Conservation (phyloP, 1,140 invertebrate genomes). For the Lanistes nyassanus region DNA sequence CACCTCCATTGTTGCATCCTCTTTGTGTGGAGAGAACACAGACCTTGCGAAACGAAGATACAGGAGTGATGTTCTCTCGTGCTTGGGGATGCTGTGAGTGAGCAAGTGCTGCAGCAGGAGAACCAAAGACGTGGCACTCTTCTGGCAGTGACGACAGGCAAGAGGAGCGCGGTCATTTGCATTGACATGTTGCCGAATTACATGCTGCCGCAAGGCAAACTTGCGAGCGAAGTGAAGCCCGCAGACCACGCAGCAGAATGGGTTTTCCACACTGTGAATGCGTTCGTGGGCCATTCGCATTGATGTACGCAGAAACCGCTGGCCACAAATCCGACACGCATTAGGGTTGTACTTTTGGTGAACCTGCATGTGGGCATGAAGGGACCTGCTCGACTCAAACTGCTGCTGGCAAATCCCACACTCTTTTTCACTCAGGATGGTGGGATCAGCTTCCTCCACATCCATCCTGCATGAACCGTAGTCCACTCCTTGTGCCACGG, state of each 20-base stretch:
- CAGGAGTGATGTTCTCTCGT: constrained; percentile 47
- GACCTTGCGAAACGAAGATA: constrained; percentile 33
- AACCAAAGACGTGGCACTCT: constrained; percentile 39
- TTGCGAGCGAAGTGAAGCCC: constrained; percentile 71
- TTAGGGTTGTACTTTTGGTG: constrained; percentile 56
- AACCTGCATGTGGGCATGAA: constrained; percentile 49
- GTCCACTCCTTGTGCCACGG: background rate
- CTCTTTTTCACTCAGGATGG: constrained; percentile 32
- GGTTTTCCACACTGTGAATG: constrained; percentile 63
- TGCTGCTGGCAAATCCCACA: constrained; percentile 53
- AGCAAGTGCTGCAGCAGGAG: constrained; percentile 52
- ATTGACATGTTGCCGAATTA: constrained; percentile 67
- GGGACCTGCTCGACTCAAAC: constrained; percentile 44
- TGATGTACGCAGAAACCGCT: constrained; percentile 50
- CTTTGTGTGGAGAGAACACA: background rate
- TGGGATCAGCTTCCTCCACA: constrained; percentile 7
- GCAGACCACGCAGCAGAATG: constrained; percentile 71
- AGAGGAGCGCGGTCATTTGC: constrained; percentile 39
- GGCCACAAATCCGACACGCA: constrained; percentile 52
- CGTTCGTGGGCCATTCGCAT: constrained; percentile 52
- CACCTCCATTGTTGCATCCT: constrained; percentile 4
- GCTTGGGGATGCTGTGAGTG: constrained; percentile 45
- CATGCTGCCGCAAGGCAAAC: constrained; percentile 69
- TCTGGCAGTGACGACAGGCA: constrained; percentile 70
- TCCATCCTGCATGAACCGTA: constrained; percentile 9